Evolutionary conservation across 1,140 invertebrate species (phyloP).

Genomic region (Drosophila athabasca): DNA sequence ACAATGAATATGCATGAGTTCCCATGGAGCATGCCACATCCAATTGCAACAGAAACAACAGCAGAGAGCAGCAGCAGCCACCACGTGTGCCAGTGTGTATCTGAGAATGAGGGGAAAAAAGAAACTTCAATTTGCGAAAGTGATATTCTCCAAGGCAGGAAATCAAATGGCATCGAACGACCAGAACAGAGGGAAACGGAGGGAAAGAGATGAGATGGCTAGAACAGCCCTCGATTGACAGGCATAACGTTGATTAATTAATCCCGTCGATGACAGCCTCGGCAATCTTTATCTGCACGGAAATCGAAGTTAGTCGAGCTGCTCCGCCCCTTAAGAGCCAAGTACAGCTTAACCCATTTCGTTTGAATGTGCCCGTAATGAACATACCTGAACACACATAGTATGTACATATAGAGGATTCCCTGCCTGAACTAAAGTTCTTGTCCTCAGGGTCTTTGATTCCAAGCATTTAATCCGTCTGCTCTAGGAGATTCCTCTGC

Average conservation of each 20-base stretch:
- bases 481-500: neutral
- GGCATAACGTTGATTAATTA: conserved; percentile 66
- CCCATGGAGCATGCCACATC: conserved; percentile 59
- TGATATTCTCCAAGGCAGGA: conserved; percentile 53
- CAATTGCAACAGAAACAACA: conserved; percentile 46
- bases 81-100: neutral
- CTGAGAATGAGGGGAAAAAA: conserved; percentile 26
- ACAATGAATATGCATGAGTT: conserved; percentile 77
- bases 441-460: too few species aligned
- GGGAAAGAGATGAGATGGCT: neutral
- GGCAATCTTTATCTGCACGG: conserved; percentile 14
- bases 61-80: neutral
- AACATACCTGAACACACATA: neutral
- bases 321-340: conserved; percentile 2
- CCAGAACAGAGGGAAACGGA: neutral
- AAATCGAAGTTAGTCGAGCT: conserved; percentile 27
- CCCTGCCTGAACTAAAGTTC: conserved; percentile 1
- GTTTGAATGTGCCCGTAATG: conserved; percentile 9
- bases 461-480: too few species aligned
- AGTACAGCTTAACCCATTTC: conserved; percentile 42
- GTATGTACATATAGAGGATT: neutral
- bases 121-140: conserved; percentile 72
- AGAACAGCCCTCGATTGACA: conserved; percentile 25
- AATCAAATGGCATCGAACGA: conserved; percentile 31
- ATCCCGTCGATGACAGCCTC: conserved; percentile 45